Evolutionary conservation across 2,113 vertebrate genomes (phyloP), one percentile per base, ranked within the genome.

Genomic region (Cynocephalus volans): DNA sequence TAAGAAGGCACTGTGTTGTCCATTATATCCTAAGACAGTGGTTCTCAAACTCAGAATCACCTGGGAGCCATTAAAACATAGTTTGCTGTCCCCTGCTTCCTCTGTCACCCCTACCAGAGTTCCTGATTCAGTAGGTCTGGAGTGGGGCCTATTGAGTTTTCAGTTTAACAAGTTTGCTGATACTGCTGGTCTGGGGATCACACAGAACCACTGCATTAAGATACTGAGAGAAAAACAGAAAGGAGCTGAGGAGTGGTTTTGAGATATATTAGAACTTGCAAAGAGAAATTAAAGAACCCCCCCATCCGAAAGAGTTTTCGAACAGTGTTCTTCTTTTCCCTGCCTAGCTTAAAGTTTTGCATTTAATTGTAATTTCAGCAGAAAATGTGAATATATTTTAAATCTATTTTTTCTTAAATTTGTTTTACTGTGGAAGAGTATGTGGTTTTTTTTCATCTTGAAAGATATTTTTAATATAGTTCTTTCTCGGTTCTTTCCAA

Each of bases 341-440:
- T 15, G 19, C 36, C 19, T 77, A n/a, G 13, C 17, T 77, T 67
- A 73, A 80, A 73, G n/a, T 28, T 86, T 45, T 82, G 33, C 26
- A 23, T n/a, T 64, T 79, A 56, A 4, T 48, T 60, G 6, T 50
- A 50, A 85, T 58, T 80, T 85, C 45, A 92, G 31, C 5, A 60
- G 65, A 67, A 91, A 75, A 81, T 4, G 1, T 75, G 50, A 91
- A 41, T 82, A 36, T 80, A 45, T 96, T 96, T 89, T 85, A 69
- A 79, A 50, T 21, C 36, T 73, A 15, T n/a, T 58, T 90, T 73
- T 62, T 80, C 3, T 60, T 92, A 64, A 17, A 69, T 15, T 72
- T 70, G 13, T 93, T 85, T 93, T 36, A 56, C 90, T 80, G 11
- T 85, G 2, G 31, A 96, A 65, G 56, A 72, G 26, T 24, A 0